Evolutionary conservation across 1,140 invertebrate genomes (phyloP).

Genomic region (Battus philenor): DNA sequence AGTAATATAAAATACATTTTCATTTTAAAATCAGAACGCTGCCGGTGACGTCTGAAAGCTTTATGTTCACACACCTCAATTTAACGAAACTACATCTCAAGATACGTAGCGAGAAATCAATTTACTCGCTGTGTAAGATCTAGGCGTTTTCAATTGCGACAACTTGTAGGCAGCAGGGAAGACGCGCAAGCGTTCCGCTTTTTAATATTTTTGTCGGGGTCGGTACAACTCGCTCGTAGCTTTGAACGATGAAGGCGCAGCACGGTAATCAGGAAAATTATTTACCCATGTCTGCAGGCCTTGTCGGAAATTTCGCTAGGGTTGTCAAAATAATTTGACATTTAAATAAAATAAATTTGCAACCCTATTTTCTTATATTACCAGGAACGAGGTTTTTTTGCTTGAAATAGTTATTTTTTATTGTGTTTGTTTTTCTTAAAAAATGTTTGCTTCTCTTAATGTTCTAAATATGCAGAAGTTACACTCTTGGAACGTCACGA

Average conservation of each 20-base stretch:
- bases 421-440: no score
- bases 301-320: constrained; percentile 43
- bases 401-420: no score
- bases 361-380: background rate
- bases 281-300: constrained; percentile 64
- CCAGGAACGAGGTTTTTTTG: no score
- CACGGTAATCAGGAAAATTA: constrained; percentile 72
- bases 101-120: constrained; percentile 48
- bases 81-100: constrained; percentile 18
- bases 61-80: constrained; percentile 4
- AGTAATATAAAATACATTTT: constrained; percentile 2
- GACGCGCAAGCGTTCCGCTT: constrained; percentile 21
- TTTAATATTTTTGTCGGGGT: constrained; percentile 66
- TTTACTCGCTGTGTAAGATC: constrained; percentile 34
- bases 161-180: constrained; percentile 26
- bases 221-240: constrained; percentile 30
- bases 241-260: constrained; percentile 48
- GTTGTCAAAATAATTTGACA: constrained; percentile 21
- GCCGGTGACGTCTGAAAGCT: constrained; percentile 1
- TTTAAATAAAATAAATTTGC: background rate
- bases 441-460: no score
- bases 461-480: no score
- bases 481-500: no score
- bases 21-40: constrained; percentile 10
- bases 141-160: constrained; percentile 31